phyloP scores from a whole-genome alignment of 2,888 invertebrate genomes.

The Lepidocyrtoides sp. region DNA sequence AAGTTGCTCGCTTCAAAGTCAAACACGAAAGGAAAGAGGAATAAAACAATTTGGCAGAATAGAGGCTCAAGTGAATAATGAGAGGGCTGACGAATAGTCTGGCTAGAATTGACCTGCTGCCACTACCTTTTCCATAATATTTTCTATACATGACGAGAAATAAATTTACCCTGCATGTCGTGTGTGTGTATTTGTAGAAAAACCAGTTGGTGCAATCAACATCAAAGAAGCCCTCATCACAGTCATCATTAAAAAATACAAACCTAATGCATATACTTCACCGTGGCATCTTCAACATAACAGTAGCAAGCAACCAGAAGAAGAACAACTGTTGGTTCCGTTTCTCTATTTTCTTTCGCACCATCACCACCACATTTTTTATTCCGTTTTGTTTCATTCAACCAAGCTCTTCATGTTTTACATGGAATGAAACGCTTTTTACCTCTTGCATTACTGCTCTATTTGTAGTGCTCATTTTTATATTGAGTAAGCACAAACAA shows the following conservation, averaged over 20 bases:
- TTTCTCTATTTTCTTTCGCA: slow-evolving; percentile 1
- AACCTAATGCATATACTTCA: neutral
- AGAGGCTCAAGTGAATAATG: slow-evolving; percentile 18
- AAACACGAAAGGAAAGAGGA: slow-evolving; percentile 74
- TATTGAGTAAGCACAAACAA: slow-evolving; percentile 11
- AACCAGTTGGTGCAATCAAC: slow-evolving; percentile 43
- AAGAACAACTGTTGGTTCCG: slow-evolving; percentile 35
- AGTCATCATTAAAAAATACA: slow-evolving; percentile 28
- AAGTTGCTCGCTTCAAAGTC: slow-evolving; percentile 68
- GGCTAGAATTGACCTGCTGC: slow-evolving; percentile 57
- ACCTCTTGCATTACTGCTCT: neutral
- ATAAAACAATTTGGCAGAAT: slow-evolving; percentile 52
- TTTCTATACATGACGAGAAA: neutral
- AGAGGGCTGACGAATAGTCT: slow-evolving; percentile 29
- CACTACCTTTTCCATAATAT: slow-evolving; percentile 10
- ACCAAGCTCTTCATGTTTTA: slow-evolving; percentile 22
- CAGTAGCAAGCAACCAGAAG: neutral
- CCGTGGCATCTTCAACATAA: neutral
- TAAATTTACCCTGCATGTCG: neutral
- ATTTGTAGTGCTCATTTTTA: slow-evolving; percentile 29
- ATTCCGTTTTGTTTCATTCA: slow-evolving; percentile 6
- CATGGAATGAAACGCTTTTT: neutral
- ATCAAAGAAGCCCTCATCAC: slow-evolving; percentile 44
- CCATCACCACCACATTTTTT: neutral
- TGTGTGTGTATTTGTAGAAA: neutral